Evolutionary conservation across 2,888 invertebrate species (phyloP).

Genomic region (Acheta domesticus): DNA sequence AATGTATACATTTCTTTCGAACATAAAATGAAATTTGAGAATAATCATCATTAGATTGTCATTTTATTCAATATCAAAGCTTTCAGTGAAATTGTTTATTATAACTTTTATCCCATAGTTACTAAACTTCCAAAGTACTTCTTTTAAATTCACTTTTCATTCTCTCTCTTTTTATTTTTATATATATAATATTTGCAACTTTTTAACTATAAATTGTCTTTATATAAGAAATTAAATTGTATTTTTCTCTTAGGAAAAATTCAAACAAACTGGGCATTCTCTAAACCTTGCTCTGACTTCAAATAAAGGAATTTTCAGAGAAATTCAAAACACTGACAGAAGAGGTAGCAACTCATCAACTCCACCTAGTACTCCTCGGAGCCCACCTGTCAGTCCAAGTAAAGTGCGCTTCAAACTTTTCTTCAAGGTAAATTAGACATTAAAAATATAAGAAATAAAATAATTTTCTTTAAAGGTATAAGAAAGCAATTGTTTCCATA

Average conservation of each 20-base stretch:
- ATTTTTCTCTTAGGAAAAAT: neutral
- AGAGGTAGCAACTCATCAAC: neutral
- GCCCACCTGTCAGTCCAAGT: slow-evolving; percentile 26
- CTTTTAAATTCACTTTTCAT: neutral
- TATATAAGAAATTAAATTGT: neutral
- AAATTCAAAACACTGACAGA: slow-evolving; percentile 20
- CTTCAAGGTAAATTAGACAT: slow-evolving; percentile 18
- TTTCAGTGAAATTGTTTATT: no score
- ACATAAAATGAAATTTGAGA: no score
- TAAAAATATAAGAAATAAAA: no score
- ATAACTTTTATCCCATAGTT: neutral
- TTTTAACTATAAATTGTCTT: neutral
- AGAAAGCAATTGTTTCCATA: no score
- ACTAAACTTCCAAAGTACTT: neutral
- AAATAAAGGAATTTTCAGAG: slow-evolving; percentile 11
- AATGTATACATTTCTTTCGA: no score
- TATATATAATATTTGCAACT: neutral
- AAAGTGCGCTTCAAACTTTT: slow-evolving; percentile 24
- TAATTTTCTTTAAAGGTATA: no score
- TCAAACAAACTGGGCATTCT: neutral
- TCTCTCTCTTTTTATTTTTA: neutral
- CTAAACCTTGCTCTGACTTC: neutral
- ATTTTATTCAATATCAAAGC: no score
- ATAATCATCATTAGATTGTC: no score
- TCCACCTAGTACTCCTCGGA: neutral